A percentile compares a stretch with the other conserved stretches of the same genome.
Evolutionary conservation across 2,888 invertebrate species (phyloP).

Genomic region (Caenorhabditis zanzibari): DNA sequence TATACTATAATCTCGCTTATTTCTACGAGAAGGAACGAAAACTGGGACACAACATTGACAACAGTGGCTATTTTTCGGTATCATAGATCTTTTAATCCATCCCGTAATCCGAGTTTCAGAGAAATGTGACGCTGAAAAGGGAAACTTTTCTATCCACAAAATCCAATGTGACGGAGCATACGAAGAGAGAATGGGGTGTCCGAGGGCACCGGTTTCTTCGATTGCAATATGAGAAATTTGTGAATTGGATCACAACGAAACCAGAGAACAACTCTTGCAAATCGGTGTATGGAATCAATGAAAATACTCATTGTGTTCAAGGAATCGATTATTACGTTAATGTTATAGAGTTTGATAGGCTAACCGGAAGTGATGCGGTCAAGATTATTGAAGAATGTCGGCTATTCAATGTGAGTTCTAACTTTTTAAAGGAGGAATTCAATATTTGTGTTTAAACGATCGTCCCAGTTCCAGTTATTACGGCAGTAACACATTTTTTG

Average conservation of each 20-base stretch:
- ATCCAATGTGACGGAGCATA: background rate
- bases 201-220: background rate
- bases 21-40: background rate
- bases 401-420: background rate
- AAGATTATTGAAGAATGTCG: background rate
- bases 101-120: background rate
- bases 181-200: background rate
- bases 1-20: background rate
- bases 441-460: too few relatives aligned
- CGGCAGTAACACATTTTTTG: too few relatives aligned
- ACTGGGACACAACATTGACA: background rate
- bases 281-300: background rate
- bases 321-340: too few relatives aligned
- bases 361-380: too few relatives aligned
- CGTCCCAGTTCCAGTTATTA: too few relatives aligned
- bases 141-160: background rate
- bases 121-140: background rate
- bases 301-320: too few relatives aligned
- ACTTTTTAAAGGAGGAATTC: background rate
- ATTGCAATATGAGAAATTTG: background rate
- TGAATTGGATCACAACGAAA: background rate
- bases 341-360: too few relatives aligned
- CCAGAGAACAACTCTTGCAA: background rate
- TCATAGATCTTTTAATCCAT: background rate
- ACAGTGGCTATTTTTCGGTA: constrained; percentile 9